A percentile compares a stretch with the other conserved stretches of the same genome.
These are phyloP conservation scores for Setophaga coronata DNA, from an alignment of 2,113 vertebrate genomes.

Conservation along the genomic window DNA sequence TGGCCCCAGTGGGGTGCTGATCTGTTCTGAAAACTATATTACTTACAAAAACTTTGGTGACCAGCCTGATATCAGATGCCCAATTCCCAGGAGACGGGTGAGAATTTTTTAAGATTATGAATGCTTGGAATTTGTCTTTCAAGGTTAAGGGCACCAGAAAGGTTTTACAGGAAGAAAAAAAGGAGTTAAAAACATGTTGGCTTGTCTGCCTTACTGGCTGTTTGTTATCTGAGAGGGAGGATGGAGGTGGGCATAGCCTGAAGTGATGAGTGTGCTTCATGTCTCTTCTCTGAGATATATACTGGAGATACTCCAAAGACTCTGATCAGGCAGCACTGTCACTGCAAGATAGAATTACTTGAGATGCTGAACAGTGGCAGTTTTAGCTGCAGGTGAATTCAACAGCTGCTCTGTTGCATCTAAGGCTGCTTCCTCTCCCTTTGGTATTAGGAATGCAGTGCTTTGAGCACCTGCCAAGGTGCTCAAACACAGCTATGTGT, in stretches of 20 bases:
- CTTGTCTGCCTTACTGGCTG: fast-evolving
- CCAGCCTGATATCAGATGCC: slow-evolving; percentile 97
- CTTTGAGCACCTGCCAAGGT: background rate
- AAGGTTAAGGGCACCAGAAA: background rate
- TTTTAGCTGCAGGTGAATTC: fast-evolving
- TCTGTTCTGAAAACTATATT: slow-evolving; percentile 99
- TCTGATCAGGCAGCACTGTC: slow-evolving; percentile 65
- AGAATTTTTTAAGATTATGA: slow-evolving; percentile 31
- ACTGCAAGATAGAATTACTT: background rate
- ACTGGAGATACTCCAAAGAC: slow-evolving; percentile 62
- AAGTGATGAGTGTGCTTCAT: slow-evolving; percentile 74
- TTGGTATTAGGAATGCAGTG: background rate
- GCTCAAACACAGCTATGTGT: background rate
- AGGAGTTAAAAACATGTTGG: background rate
- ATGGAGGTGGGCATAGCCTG: background rate
- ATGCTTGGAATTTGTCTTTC: background rate
- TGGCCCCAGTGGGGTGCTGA: slow-evolving; percentile 95
- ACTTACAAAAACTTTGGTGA: slow-evolving; percentile 99
- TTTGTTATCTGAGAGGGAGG: background rate
- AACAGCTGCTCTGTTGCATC: background rate
- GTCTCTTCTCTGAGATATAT: slow-evolving; percentile 78
- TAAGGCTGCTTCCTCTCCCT: background rate
- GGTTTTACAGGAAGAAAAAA: background rate
- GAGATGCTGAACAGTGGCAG: fast-evolving
- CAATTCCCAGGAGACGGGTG: slow-evolving; percentile 95